phyloP scores from a whole-genome alignment of 2,113 vertebrate species.

The Gopherus evgoodei region DNA sequence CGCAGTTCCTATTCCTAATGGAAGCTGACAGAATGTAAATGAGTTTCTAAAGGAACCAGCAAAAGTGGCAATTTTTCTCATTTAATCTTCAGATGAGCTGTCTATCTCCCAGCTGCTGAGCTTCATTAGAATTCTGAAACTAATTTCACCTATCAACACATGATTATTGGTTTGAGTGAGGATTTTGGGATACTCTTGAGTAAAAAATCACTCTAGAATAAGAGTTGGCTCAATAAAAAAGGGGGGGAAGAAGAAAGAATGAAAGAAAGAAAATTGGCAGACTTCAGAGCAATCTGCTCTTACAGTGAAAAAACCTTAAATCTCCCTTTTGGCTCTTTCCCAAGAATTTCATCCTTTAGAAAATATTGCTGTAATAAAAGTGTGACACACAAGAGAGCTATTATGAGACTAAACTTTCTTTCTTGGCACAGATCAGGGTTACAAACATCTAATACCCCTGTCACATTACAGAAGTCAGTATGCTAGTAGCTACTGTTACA shows the following conservation, averaged over 20 bases:
- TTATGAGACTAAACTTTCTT: not conserved
- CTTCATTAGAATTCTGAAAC: conserved; percentile 86
- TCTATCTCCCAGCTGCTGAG: conserved; percentile 85
- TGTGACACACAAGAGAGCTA: not conserved
- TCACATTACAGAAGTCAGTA: not conserved
- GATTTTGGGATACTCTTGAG: conserved; percentile 70
- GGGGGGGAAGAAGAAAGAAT: not conserved
- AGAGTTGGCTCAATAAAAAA: conserved; percentile 60
- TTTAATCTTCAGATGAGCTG: conserved; percentile 93
- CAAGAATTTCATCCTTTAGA: conserved; percentile 15
- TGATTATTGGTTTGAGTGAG: conserved; percentile 83
- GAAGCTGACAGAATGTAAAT: conserved; percentile 98
- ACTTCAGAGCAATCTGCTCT: conserved; percentile 65
- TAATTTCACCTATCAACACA: conserved; percentile 84
- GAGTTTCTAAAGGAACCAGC: conserved; percentile 92
- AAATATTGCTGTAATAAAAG: not conserved
- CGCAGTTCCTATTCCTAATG: conserved; percentile 85
- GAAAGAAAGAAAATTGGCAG: conserved; percentile 40
- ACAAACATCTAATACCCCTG: not conserved
- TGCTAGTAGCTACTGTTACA: not conserved
- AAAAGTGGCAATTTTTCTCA: conserved; percentile 95
- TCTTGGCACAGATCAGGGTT: not conserved
- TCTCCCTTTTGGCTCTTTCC: conserved; percentile 11
- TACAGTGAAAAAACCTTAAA: conserved; percentile 53
- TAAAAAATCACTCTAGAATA: conserved; percentile 74